Base-by-base conservation (phyloP, 2,888 invertebrate genomes). In the Nomada fabriciana region DNA sequence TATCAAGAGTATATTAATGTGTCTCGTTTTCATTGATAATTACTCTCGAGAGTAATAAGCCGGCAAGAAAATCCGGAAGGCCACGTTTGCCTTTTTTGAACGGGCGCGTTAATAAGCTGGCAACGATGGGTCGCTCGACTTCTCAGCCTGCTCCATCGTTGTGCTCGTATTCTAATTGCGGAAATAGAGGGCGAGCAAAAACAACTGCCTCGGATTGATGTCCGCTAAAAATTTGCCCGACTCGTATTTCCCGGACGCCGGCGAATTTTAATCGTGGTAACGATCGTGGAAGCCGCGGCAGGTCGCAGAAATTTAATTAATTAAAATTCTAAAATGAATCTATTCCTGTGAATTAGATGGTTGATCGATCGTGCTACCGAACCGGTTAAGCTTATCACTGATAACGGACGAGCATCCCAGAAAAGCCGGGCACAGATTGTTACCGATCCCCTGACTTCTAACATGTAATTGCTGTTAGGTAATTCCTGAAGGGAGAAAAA, bases 361-460 rank as follows among this genome's bases (percentile, higher is more conserved):
- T 43, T 47, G 53, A 76, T 76, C 61, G 50, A 63, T 68, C 29
- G 60, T 25, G 47, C 60, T 23, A 50, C 47, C 60, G 60, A 67
- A 77, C 78, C 77, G 77, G 78, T 78, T 78, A 76, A 55, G 67
- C 53, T 76, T 78, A 63, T 78, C 67, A 15, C n/a, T 43, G 77
- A 61, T 68, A 68, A 42, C 25, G 59, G 61, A 68, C 61, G 76
- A 53, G 68, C n/a, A 61, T 36, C 10, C 57, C 2, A n/a, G 59
- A 61, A 57, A 69, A 29, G 50, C 47, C 20, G 36, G 23, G 18
- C 50, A n/a, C 25, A 25, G 15, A 64, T 76, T 7, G 57, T 42
- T 25, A 13, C 15, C 25, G 18, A 76, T 76, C 50, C 64, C 55
- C 60, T 42, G 47, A 67, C 25, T 57, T 25, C 4, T n/a, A n/a